phyloP scores from a whole-genome alignment of 2,113 vertebrate genomes.

The Phalacrocorax aristotelis region DNA sequence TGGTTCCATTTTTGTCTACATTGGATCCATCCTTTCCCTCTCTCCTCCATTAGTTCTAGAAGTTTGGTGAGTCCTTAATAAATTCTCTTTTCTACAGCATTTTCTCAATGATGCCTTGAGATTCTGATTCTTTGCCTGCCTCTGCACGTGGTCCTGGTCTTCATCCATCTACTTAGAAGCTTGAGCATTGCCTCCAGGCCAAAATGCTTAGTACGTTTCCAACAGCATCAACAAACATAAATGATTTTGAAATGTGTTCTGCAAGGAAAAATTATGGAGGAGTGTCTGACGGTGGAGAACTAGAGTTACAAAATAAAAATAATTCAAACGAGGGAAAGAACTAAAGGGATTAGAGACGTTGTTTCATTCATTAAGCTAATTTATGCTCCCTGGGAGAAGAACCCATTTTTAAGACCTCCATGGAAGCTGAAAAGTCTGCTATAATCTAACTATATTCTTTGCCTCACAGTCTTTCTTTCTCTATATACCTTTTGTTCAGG shows the following conservation, averaged over 20 bases:
- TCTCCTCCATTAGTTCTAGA: neutral
- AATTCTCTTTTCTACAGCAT: neutral
- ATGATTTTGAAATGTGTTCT: neutral
- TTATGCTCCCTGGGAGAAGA: neutral
- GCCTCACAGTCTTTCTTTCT: neutral
- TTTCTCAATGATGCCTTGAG: neutral
- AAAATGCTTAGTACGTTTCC: neutral
- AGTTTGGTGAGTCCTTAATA: neutral
- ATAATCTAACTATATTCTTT: neutral
- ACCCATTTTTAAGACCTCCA: neutral
- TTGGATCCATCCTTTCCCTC: neutral
- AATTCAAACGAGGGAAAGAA: neutral
- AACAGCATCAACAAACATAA: neutral
- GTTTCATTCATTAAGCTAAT: neutral
- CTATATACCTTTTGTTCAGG: neutral
- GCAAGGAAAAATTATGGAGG: neutral
- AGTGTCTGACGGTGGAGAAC: neutral
- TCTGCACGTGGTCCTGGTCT: neutral
- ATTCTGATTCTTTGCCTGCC: neutral
- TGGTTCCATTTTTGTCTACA: neutral
- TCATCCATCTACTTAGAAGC: neutral
- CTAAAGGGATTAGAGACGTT: neutral
- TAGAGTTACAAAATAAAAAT: neutral
- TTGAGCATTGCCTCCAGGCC: neutral
- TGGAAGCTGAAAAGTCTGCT: neutral